Conservation (phyloP, 1,140 invertebrate species). For the Rhopalosiphum padi region DNA sequence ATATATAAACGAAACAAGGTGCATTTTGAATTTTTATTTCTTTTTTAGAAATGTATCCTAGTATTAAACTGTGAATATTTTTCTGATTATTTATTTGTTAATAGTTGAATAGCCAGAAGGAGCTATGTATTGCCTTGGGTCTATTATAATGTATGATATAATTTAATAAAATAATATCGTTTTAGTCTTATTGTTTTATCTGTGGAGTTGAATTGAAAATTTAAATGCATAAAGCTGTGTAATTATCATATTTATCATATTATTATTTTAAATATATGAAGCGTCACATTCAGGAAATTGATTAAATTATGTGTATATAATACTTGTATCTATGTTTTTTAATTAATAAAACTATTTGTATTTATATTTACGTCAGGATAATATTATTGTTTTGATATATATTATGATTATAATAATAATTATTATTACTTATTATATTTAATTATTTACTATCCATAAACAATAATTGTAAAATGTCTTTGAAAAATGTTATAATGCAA, state of each 20-base stretch:
- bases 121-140: background rate
- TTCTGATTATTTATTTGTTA: conserved; percentile 45
- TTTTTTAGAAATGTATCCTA: conserved; percentile 56
- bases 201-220: conserved; percentile 21
- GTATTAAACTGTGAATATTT: conserved; percentile 55
- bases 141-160: conserved; percentile 42
- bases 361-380: conserved; percentile 51
- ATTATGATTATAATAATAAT: conserved; percentile 40
- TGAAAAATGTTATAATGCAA: conserved; percentile 45
- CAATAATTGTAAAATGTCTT: conserved; percentile 43
- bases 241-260: conserved; percentile 45
- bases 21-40: conserved; percentile 57
- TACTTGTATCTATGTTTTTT: conserved; percentile 55
- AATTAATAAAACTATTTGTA: conserved; percentile 57
- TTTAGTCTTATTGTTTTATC: conserved; percentile 40
- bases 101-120: conserved; percentile 26
- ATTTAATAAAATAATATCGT: conserved; percentile 34
- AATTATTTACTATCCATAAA: conserved; percentile 47
- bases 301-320: conserved; percentile 50
- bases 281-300: conserved; percentile 45
- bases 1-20: conserved; percentile 57
- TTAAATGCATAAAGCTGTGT: conserved; percentile 10
- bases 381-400: conserved; percentile 56
- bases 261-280: conserved; percentile 42
- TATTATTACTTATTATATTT: conserved; percentile 54